Evolutionary conservation across 2,797 vertebrate species (phyloP), one percentile per base, ranked within the genome.

Genomic region (Apogon talboti): DNA sequence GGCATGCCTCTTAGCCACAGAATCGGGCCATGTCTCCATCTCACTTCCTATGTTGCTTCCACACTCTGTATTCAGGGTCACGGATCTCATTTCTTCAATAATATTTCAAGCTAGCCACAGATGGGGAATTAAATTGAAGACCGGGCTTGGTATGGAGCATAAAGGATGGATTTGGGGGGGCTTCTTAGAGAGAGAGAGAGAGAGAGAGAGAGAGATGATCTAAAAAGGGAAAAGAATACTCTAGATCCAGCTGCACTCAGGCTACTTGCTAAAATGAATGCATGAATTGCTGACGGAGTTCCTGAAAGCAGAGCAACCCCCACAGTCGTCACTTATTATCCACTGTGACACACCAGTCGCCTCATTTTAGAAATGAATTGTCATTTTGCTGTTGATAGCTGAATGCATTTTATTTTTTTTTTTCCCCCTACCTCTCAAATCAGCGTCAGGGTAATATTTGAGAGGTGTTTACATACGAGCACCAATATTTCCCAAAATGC

Each of bases 11-110:
- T 84, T 75, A 74, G 67, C 80, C 71, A 46, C 79, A 57, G 82
- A 84, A 86, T 80, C 86, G 86, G 83, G 71, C 81, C 88, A 79
- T 72, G 83, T 78, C 85, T 85, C 84, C 58, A 47, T 75, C 61
- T 78, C n/a, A 54, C 75, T 86, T 82, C 71, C 62, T 14, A 11
- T n/a, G 71, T 79, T 66, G 66, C 76, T 65, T 60, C 81, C 81
- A 61, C 82, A 66, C 90, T 93, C 85, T 76, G 91, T 94, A 95
- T 94, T 94, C 93, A 91, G 91, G 90, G 90, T 92, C 93, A 94
- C 93, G 93, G 93, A 93, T 94, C 91, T 94, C 93, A 94, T 94
- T 92, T 94, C 92, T 92, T 79, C 81, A 89, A 89, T 93, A 91
- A 94, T 94, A 92, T 93, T 92, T 94, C 90, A 91, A 93, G 91